Base-by-base conservation (phyloP, 37 sponge, comb jelly and placozoan species). In the Crambe crambe region DNA sequence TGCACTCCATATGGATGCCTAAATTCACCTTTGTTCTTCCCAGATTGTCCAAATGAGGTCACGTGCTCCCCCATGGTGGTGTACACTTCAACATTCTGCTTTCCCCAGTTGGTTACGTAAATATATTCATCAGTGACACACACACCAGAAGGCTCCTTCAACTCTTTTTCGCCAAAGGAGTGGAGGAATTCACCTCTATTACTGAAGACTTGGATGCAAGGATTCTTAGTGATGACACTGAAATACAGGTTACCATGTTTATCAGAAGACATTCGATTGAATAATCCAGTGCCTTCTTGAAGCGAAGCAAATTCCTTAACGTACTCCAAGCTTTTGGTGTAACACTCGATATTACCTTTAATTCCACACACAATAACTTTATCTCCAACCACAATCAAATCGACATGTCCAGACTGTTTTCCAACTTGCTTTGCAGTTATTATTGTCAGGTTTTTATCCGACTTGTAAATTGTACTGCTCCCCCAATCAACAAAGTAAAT, bases 401-500 rank as follows among this genome's bases (percentile, higher is more conserved):
- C 61, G 0, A 37, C 56, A 23, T 32, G 37, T 17, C 76, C n/a
- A n/a, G n/a, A n/a, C n/a, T n/a, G n/a, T n/a, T n/a, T n/a, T n/a
- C n/a, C n/a, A n/a, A n/a, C n/a, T 36, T 59, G 30, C 25, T 60
- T n/a, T 31, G 35, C 76, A 10, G 36, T 38, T 12, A 76, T 61
- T n/a, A 37, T 65, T 9, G 37, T 42, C 31, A 41, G 31, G 8
- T 40, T 51, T 21, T 43, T 42, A 37, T 47, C n/a, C n/a, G n/a
- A n/a, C n/a, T n/a, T n/a, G n/a, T n/a, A n/a, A n/a, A n/a, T n/a
- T n/a, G n/a, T n/a, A n/a, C n/a, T n/a, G n/a, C n/a, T n/a, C n/a
- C n/a, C n/a, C n/a, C n/a, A n/a, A n/a, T n/a, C n/a, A n/a, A 37
- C 37, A n/a, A 80, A 36, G 27, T 70, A 80, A 22, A 80, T 80